These are phyloP conservation scores for Octopus sinensis DNA, from an alignment of 1,140 invertebrate genomes.

Conservation along the genomic window DNA sequence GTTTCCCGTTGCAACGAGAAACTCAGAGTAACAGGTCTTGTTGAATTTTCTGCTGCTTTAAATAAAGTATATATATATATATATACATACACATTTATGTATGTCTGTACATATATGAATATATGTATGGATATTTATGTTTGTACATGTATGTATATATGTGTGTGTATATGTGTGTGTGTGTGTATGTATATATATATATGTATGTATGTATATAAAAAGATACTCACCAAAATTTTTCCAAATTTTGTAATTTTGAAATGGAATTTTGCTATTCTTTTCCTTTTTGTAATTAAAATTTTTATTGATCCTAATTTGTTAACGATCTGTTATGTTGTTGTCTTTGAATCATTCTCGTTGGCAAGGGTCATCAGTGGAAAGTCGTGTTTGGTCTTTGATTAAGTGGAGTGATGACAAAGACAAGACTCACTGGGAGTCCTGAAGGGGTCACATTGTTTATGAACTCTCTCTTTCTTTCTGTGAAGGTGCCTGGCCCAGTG, in stretches of 20 bases:
- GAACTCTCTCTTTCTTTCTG: too few species aligned
- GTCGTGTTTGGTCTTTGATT: too few species aligned
- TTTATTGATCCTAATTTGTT: neutral
- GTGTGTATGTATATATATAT: neutral
- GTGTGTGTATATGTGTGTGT: neutral
- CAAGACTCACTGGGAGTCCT: too few species aligned
- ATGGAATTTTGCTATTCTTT: neutral
- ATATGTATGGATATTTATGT: conserved; percentile 12
- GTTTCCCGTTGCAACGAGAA: too few species aligned
- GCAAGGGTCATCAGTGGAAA: too few species aligned
- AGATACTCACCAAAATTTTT: neutral
- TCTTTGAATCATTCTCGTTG: too few species aligned
- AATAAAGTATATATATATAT: conserved; percentile 19
- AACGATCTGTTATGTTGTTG: neutral
- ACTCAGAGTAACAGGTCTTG: too few species aligned
- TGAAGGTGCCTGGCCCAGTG: too few species aligned
- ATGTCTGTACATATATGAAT: conserved; percentile 2
- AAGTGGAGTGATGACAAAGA: too few species aligned
- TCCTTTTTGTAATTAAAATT: neutral
- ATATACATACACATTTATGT: neutral
- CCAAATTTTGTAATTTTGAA: neutral
- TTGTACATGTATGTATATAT: neutral
- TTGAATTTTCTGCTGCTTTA: too few species aligned
- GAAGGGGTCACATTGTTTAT: too few species aligned
- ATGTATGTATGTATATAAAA: neutral